Percentiles rank a stretch among this genome's conserved stretches.
phyloP scores from a whole-genome alignment of 2,797 vertebrate genomes.

The Nannoperca obscura region DNA sequence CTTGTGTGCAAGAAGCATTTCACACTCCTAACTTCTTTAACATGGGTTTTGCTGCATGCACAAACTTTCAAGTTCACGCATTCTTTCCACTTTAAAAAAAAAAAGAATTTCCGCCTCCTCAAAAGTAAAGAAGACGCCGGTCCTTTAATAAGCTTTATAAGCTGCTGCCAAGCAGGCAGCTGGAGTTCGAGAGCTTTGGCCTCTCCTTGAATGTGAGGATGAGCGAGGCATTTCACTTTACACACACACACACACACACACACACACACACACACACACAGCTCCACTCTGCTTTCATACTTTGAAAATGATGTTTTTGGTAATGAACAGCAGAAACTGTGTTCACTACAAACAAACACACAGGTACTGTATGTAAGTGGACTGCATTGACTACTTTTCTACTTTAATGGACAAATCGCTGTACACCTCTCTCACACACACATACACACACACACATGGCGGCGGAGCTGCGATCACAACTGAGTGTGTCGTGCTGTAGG shows the following conservation, averaged over 20 bases:
- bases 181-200: slow-evolving; percentile 33
- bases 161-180: slow-evolving; percentile 16
- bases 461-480: too few relatives aligned
- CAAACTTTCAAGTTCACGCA: slow-evolving; percentile 44
- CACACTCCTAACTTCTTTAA: not conserved
- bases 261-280: too few relatives aligned
- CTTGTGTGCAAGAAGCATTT: slow-evolving; percentile 27
- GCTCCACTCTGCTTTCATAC: slow-evolving; percentile 2
- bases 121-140: slow-evolving; percentile 15
- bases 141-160: slow-evolving; percentile 41
- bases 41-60: too few relatives aligned
- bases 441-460: too few relatives aligned
- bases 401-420: too few relatives aligned
- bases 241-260: not conserved
- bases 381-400: too few relatives aligned
- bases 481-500: too few relatives aligned
- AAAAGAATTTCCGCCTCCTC: slow-evolving; percentile 30
- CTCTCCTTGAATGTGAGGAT: slow-evolving; percentile 20
- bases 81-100: slow-evolving; percentile 29
- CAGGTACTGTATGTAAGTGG: too few relatives aligned
- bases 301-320: not conserved
- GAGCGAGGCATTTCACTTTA: slow-evolving; percentile 5
- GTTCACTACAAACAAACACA: too few relatives aligned
- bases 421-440: too few relatives aligned
- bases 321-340: too few relatives aligned